Evolutionary conservation across 37 sponge, comb jelly and placozoan species (phyloP).

Genomic region (Hormiphora californensis): DNA sequence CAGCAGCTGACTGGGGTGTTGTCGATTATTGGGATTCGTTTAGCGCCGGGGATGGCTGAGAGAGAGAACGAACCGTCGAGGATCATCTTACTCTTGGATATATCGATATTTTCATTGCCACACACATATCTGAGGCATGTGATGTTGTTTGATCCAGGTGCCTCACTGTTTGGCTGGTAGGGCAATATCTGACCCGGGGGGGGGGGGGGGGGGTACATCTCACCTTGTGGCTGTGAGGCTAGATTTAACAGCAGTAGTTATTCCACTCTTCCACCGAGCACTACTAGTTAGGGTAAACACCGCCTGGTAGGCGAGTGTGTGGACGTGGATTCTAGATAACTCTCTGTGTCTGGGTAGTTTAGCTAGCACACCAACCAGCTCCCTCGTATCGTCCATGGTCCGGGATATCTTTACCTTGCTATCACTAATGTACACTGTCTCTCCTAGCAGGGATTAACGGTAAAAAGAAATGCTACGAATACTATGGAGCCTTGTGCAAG

Average conservation of each 20-base stretch:
- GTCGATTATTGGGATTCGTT: slow-evolving; percentile 67
- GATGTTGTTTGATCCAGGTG: too few species aligned
- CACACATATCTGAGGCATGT: slow-evolving; percentile 63
- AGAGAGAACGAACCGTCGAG: slow-evolving; percentile 73
- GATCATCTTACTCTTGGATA: slow-evolving; percentile 59
- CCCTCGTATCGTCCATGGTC: slow-evolving; percentile 63
- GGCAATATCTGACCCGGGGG: too few species aligned
- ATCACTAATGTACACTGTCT: slow-evolving; percentile 33
- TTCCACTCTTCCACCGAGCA: slow-evolving; percentile 59
- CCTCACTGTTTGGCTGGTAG: too few species aligned
- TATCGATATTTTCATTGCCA: slow-evolving; percentile 55
- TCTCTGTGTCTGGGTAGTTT: background rate
- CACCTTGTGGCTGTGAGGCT: slow-evolving; percentile 65
- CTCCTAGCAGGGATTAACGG: too few species aligned
- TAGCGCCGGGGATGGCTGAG: slow-evolving; percentile 56
- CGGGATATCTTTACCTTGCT: slow-evolving; percentile 30
- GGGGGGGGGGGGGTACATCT: too few species aligned
- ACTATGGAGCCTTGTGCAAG: too few species aligned
- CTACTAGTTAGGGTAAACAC: slow-evolving; percentile 57
- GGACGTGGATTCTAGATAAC: slow-evolving; percentile 69
- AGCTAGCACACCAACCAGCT: slow-evolving; percentile 37
- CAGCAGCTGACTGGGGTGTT: slow-evolving; percentile 72
- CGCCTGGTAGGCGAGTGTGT: slow-evolving; percentile 79
- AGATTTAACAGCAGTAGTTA: slow-evolving; percentile 70
- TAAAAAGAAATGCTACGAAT: too few species aligned